Conservation (phyloP, 2,113 vertebrate species). For the Pycnonotus jocosus region DNA sequence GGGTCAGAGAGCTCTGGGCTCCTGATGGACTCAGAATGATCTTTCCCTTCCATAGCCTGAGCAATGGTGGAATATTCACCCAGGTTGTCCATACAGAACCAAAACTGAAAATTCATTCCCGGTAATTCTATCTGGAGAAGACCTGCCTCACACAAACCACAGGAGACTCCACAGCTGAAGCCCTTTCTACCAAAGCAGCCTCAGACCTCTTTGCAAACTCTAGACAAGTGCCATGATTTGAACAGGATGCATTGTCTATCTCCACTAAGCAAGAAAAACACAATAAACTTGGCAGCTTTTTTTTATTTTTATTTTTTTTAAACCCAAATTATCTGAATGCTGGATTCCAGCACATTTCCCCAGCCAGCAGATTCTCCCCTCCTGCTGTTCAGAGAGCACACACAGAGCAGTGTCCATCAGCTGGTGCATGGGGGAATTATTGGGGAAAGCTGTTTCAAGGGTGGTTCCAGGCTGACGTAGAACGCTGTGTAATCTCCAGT, state of each 20-base stretch:
- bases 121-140: not conserved
- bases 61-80: accelerated
- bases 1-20: not conserved
- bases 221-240: not conserved
- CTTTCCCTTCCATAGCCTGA: not conserved
- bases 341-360: not conserved
- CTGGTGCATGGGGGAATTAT: accelerated
- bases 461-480: not conserved
- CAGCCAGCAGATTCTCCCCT: not conserved
- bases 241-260: not conserved
- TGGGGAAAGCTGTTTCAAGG: not conserved
- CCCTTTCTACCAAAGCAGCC: not conserved
- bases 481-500: not conserved
- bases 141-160: not conserved
- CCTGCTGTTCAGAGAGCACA: not conserved
- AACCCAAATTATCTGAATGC: too few species aligned
- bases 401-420: not conserved
- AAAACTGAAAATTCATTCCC: not conserved
- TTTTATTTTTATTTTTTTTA: not conserved
- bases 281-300: not conserved
- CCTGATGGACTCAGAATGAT: accelerated
- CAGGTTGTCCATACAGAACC: not conserved
- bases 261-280: not conserved
- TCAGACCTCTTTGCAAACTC: not conserved
- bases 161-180: not conserved